These are phyloP conservation scores for Misgurnus anguillicaudatus DNA, from an alignment of 2,113 vertebrate genomes.

Conservation along the genomic window DNA sequence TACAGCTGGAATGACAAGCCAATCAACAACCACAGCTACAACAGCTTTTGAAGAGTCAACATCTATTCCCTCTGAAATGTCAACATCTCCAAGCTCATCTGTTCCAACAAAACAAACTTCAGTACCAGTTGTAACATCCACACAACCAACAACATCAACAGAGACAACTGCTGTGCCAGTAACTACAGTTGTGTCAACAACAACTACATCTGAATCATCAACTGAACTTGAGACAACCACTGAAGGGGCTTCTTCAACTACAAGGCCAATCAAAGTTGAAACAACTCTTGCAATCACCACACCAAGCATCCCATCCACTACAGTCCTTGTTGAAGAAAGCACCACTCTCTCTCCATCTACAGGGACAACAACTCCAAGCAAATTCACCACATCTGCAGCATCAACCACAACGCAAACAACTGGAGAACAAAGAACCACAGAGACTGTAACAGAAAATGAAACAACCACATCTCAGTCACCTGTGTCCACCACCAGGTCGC, in stretches of 20 bases:
- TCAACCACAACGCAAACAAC: not conserved
- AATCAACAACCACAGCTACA: not conserved
- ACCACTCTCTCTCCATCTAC: not conserved
- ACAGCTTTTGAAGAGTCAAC: fast-evolving
- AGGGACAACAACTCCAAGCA: not conserved
- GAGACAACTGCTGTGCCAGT: not conserved
- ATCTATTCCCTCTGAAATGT: conserved; percentile 29
- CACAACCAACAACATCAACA: not conserved
- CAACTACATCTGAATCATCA: not conserved
- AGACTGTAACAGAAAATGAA: not conserved
- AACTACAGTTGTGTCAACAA: not conserved
- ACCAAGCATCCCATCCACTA: not conserved
- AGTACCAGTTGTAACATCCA: not conserved
- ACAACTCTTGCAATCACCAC: not conserved
- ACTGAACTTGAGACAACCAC: not conserved
- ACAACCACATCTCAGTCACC: not conserved
- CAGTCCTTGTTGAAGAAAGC: not conserved
- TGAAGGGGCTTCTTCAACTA: not conserved
- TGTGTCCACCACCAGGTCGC: not conserved
- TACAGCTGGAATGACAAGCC: not conserved
- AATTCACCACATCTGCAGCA: not conserved
- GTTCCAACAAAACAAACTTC: not conserved
- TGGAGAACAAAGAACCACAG: conserved; percentile 8
- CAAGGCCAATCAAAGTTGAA: not conserved
- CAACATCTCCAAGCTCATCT: not conserved